A percentile compares a stretch with the other conserved stretches of the same genome.
These are phyloP conservation scores for Trogon melanurus DNA, from an alignment of 2,113 vertebrate genomes.

Conservation along the genomic window DNA sequence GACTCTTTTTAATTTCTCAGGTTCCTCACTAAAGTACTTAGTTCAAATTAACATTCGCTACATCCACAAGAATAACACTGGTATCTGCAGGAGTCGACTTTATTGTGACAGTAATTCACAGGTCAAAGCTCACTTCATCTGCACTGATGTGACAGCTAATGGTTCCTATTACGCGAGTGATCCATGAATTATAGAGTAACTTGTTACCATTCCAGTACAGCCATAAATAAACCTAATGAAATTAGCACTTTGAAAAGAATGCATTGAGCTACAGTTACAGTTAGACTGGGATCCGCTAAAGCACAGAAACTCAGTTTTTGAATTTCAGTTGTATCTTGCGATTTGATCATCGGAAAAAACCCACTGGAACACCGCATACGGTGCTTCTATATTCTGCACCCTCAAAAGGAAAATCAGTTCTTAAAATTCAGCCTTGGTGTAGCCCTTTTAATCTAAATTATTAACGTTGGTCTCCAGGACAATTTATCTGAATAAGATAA, in stretches of 20 bases:
- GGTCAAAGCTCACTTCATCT: conserved; percentile 46
- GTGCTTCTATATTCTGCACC: neutral
- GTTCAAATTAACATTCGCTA: conserved; percentile 51
- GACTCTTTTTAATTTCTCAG: conserved; percentile 26
- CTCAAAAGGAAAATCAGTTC: neutral
- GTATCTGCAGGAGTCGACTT: conserved; percentile 32
- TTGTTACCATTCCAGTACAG: neutral
- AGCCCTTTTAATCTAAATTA: neutral
- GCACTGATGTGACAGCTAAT: conserved; percentile 62
- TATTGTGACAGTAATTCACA: conserved; percentile 60
- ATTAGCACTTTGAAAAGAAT: neutral
- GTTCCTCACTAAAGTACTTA: conserved; percentile 15
- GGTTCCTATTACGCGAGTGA: neutral
- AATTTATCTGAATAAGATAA: neutral
- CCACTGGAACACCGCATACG: fast-evolving
- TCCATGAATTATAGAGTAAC: conserved; percentile 29
- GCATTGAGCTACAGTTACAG: neutral
- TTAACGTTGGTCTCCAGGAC: neutral
- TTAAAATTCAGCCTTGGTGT: neutral
- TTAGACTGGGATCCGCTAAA: neutral
- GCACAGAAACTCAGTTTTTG: neutral
- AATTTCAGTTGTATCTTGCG: neutral
- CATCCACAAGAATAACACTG: neutral
- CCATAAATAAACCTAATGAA: conserved; percentile 45
- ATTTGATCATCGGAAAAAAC: neutral